Evolutionary conservation across 2,113 vertebrate species (phyloP).

Genomic region (Orycteropus afer): DNA sequence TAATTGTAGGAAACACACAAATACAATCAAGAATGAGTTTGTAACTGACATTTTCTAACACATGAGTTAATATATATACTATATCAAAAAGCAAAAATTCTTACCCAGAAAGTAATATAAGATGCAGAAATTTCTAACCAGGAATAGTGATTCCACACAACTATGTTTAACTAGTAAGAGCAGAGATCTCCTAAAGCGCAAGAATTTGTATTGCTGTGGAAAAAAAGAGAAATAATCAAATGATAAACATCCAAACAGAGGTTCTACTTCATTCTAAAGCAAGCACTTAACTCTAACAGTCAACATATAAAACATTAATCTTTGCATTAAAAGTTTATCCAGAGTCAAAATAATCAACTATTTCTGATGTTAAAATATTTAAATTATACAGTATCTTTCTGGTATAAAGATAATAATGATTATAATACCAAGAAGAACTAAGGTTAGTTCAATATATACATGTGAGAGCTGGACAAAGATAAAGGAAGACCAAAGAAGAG

Average conservation of each 20-base stretch:
- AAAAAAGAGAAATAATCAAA: conserved; percentile 61
- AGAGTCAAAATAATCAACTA: conserved; percentile 18
- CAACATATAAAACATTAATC: not conserved
- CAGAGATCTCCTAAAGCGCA: conserved; percentile 93
- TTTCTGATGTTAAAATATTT: conserved; percentile 43
- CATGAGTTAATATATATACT: conserved; percentile 40
- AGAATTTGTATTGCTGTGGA: conserved; percentile 96
- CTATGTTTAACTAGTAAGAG: conserved; percentile 92
- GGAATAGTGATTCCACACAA: conserved; percentile 92
- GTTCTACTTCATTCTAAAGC: not conserved
- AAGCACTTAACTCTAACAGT: not conserved
- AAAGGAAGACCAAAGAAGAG: no score
- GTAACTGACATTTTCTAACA: conserved; percentile 39
- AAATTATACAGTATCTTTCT: not conserved
- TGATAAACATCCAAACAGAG: conserved; percentile 22
- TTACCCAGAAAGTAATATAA: conserved; percentile 96
- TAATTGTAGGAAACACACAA: conserved; percentile 4
- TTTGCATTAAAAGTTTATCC: not conserved
- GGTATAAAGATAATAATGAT: no score
- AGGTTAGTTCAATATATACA: no score
- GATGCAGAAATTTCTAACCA: conserved; percentile 91
- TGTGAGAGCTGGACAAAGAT: no score
- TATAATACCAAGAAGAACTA: no score
- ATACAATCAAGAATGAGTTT: conserved; percentile 26
- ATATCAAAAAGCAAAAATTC: conserved; percentile 71